Evolutionary conservation across 2,888 invertebrate species (phyloP).

Genomic region (Acleris cristana): DNA sequence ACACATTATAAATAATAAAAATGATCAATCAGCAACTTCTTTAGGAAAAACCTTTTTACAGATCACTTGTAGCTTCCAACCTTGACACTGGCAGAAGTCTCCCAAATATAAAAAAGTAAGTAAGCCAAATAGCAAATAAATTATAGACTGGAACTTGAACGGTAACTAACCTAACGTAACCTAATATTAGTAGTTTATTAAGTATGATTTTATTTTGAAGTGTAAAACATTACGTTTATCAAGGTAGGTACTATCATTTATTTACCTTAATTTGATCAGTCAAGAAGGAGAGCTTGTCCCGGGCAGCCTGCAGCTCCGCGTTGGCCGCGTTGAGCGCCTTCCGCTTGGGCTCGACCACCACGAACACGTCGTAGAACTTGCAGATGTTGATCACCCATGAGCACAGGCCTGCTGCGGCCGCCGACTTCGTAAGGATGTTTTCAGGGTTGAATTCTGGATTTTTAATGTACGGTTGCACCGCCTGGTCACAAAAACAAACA

Average conservation of each 20-base stretch:
- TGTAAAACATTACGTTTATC: too few species aligned
- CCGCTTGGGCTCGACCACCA: constrained; percentile 96
- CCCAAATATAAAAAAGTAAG: too few species aligned
- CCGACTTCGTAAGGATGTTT: constrained; percentile 92
- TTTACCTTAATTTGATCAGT: constrained; percentile 87
- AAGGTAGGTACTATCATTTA: neutral
- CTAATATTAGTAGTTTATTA: too few species aligned
- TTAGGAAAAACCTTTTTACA: too few species aligned
- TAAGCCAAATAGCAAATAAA: too few species aligned
- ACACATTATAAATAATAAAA: neutral
- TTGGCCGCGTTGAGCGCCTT: constrained; percentile 93
- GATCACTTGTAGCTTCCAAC: too few species aligned
- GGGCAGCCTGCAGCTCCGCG: constrained; percentile 91
- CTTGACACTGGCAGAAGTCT: too few species aligned
- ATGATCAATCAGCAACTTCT: too few species aligned
- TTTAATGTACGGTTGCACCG: constrained; percentile 84
- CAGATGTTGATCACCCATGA: constrained; percentile 97
- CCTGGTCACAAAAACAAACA: constrained; percentile 50
- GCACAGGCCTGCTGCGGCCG: constrained; percentile 96
- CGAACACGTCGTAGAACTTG: constrained; percentile 94
- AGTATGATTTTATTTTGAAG: too few species aligned
- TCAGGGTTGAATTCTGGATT: constrained; percentile 93
- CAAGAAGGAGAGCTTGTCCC: constrained; percentile 90
- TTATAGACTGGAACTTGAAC: too few species aligned
- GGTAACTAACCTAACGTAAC: too few species aligned